Evolutionary conservation across 2,113 vertebrate species (phyloP), one percentile per base, ranked within the genome.

Genomic region (Corythornis cristatus): DNA sequence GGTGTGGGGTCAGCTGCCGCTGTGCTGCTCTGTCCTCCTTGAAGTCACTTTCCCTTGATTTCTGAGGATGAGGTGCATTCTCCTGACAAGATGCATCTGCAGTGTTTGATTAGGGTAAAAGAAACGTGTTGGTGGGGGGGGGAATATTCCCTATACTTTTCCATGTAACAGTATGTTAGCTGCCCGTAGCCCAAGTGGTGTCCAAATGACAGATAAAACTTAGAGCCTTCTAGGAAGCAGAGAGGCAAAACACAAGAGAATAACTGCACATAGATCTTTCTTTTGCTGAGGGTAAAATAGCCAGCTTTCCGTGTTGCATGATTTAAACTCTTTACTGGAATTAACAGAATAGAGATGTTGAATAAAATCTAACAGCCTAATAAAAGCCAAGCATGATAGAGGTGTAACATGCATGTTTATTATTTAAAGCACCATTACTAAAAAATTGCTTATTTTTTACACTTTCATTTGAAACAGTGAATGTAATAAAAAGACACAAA

Each of bases 1-100:
- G 87, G 67, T 83, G 75, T 37, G 68, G 95, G 95, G 96, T 96
- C 95, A 95, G 94, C 94, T 64, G 94, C 95, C 0, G 84, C 95
- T 94, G 96, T 75, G 96, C 87, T 28, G 79, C 87, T 83, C 19
- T 77, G 89, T 89, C 95, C 93, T 95, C 91, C 91, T 95, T 78
- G 65, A 50, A 96, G 96, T 93, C 95, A 93, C 93, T 95, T 96
- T 56, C 85, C 91, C 89, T 93, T 95, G 89, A 96, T 96, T 96
- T 89, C 94, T 74, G 82, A 88, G 95, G 72, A 15, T 65, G 96
- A 93, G 96, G 91, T 95, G 85, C 93, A 50, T 88, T 80, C 94
- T 92, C 89, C 86, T 96, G 95, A 96, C 96, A 96, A 93, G 93
- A 95, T 83, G 93, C 96, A 96, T 95, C 96, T 96, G 93, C 91